Evolutionary conservation across 2,888 invertebrate species (phyloP), one percentile per base, ranked within the genome.

Genomic region (Melieria omissa): DNA sequence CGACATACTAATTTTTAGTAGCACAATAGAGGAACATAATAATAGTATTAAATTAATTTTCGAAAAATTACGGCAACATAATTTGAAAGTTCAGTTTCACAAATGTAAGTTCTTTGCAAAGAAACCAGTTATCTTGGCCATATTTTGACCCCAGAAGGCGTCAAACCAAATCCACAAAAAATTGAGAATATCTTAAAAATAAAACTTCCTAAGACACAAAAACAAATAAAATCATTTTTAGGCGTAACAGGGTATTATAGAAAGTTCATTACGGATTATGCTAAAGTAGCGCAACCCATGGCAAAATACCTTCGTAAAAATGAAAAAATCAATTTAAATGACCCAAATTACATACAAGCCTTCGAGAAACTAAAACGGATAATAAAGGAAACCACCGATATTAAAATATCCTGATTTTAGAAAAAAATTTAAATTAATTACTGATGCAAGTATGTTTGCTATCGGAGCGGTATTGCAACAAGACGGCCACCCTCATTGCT

Each of bases 401-500:
- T 52, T 70, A n/a, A 70, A 41, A 10, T 65, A 70, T 41, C 65
- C 70, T 8, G 44, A 70, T 52, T 70, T 70, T 10, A n/a, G 42
- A 14, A 58, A 62, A 49, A 9, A 16, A 49, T 70, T 70, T 65
- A 55, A 47, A 58, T 49, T 70, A 10, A 16, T 58, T 49, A 75
- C 75, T 45, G 75, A 78, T 61, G 77, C 74, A 29, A 77, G 75
- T 66, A 74, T 71, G 55, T 66, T 68, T 63, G 75, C 75, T 41
- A 55, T 78, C 65, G 76, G 77, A 45, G 74, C 75, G 3, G 74
- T 78, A 55, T 61, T 76, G 57, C 72, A 73, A 65, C 77, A 78
- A 70, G 72, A 75, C 45, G 45, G 66, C 44, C 74, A 77, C 71
- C 74, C 74, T 52, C 71, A 76, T 70, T 72, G 71, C 41, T 77